Conservation (phyloP, 2,797 vertebrate genomes). For the Scolopax rusticola region DNA sequence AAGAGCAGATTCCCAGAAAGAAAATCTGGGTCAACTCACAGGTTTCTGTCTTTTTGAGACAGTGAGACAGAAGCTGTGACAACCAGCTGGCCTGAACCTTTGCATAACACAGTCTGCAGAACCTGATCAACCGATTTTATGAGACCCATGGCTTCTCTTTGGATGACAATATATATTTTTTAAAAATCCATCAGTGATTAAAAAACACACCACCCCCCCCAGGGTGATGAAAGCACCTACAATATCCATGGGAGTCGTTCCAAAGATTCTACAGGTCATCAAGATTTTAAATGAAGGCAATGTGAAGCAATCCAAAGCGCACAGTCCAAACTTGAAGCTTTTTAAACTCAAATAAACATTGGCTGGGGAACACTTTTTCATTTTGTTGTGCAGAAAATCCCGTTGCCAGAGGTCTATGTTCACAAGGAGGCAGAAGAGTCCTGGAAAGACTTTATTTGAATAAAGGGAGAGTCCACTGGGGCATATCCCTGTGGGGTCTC, state of each 20-base stretch:
- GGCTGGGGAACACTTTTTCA: background rate
- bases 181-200: background rate
- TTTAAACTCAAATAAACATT: background rate
- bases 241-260: background rate
- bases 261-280: background rate
- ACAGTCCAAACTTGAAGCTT: background rate
- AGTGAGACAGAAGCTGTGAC: background rate
- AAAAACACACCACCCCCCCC: background rate
- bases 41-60: constrained; percentile 3
- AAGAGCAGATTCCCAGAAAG: background rate
- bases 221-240: background rate
- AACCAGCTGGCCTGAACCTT: background rate
- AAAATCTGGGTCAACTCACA: background rate
- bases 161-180: background rate
- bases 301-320: background rate
- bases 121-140: background rate
- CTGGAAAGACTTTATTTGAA: too few relatives aligned
- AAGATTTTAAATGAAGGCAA: constrained; percentile 19
- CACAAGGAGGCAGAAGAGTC: too few relatives aligned
- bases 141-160: background rate
- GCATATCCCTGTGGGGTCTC: too few relatives aligned
- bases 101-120: background rate
- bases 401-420: too few relatives aligned
- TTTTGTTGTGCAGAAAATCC: background rate
- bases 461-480: too few relatives aligned